These are phyloP conservation scores for Ochropleura leucogaster DNA, from an alignment of 2,888 invertebrate species.

Conservation along the genomic window DNA sequence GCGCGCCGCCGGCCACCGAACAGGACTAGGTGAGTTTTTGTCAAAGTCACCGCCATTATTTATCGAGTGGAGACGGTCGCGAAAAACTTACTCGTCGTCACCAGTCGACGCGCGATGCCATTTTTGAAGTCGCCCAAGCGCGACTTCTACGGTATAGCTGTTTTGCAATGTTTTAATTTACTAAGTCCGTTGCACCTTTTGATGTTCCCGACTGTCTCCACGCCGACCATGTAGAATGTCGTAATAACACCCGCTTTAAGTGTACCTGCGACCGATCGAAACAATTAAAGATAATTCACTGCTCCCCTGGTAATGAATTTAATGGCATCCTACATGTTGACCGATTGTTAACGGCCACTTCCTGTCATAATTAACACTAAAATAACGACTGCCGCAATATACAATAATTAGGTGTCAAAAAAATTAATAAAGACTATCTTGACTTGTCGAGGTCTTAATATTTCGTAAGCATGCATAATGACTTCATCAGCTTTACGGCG, in stretches of 20 bases:
- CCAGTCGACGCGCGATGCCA: constrained; percentile 84
- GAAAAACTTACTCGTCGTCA: constrained; percentile 89
- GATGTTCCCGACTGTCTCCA: constrained; percentile 86
- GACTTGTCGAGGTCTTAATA: constrained; percentile 69
- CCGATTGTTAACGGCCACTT: constrained; percentile 55
- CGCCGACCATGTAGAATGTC: constrained; percentile 71
- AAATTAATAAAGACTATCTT: constrained; percentile 61
- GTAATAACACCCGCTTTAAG: constrained; percentile 58
- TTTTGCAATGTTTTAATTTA: constrained; percentile 90
- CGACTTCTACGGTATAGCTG: constrained; percentile 82
- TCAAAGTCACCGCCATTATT: constrained; percentile 90
- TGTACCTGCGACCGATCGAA: constrained; percentile 56
- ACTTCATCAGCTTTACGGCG: constrained; percentile 78
- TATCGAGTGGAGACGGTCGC: constrained; percentile 90
- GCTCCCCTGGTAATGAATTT: constrained; percentile 52
- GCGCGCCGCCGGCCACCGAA: constrained; percentile 88
- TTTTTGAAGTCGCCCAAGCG: constrained; percentile 87
- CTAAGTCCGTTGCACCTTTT: constrained; percentile 78
- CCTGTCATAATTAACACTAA: constrained; percentile 62
- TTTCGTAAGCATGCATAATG: constrained; percentile 83
- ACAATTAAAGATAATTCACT: constrained; percentile 63
- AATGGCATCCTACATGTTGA: constrained; percentile 64
- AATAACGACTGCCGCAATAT: constrained; percentile 54
- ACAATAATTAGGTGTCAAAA: constrained; percentile 66
- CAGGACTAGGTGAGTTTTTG: constrained; percentile 90